A percentile compares a stretch with the other conserved stretches of the same genome.
These are phyloP conservation scores for Phrynocephalus forsythii DNA, from an alignment of 2,797 vertebrate genomes.

Conservation along the genomic window DNA sequence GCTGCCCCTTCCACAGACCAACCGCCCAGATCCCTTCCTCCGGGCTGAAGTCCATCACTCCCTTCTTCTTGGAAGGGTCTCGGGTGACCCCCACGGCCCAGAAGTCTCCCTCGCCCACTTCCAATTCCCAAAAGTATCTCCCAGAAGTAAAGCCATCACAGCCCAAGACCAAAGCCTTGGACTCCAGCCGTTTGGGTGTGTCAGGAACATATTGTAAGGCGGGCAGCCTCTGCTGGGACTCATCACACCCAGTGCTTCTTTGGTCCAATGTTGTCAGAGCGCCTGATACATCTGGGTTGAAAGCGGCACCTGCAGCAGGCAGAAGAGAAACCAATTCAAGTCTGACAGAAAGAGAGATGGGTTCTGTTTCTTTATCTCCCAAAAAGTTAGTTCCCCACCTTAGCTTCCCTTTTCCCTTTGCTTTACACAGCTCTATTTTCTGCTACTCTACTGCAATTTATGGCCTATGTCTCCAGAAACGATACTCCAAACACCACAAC, in stretches of 20 bases:
- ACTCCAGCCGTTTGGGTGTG: slow-evolving; percentile 59
- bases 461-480: not conserved
- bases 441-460: not conserved
- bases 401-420: not conserved
- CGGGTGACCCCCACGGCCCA: slow-evolving; percentile 76
- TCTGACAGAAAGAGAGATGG: not conserved
- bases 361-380: not conserved
- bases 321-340: not conserved
- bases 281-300: slow-evolving; percentile 81
- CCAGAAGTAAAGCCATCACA: slow-evolving; percentile 62
- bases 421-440: not conserved
- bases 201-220: slow-evolving; percentile 51
- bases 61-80: slow-evolving; percentile 62
- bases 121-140: slow-evolving; percentile 75
- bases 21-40: slow-evolving; percentile 72
- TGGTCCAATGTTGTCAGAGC: slow-evolving; percentile 60
- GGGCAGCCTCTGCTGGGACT: slow-evolving; percentile 76
- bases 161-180: slow-evolving; percentile 69
- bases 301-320: slow-evolving; percentile 77
- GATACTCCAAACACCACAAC: not conserved
- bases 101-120: slow-evolving; percentile 65
- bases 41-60: slow-evolving; percentile 57
- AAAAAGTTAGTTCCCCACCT: not conserved
- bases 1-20: slow-evolving; percentile 72
- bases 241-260: slow-evolving; percentile 46